These are phyloP conservation scores for Heterotis niloticus DNA, from an alignment of 2,113 vertebrate genomes.

Conservation along the genomic window DNA sequence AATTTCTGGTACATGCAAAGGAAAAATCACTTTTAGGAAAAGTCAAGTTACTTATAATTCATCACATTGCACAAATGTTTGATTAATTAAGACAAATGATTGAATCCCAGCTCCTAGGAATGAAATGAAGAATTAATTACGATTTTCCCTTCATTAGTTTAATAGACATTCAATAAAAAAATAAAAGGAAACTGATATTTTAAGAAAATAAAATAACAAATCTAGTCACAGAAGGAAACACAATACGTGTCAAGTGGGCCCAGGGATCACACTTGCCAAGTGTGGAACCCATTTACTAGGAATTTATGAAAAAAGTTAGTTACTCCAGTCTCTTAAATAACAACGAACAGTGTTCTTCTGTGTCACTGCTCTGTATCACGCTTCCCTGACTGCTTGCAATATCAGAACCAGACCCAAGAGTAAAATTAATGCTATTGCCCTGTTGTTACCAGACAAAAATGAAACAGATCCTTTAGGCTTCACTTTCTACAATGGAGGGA, in stretches of 20 bases:
- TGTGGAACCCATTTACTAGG: constrained; percentile 32
- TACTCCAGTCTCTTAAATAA: constrained; percentile 8
- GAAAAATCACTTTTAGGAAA: neutral
- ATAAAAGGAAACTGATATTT: constrained; percentile 21
- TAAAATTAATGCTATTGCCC: neutral
- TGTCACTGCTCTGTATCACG: constrained; percentile 15
- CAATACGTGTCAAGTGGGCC: constrained; percentile 3
- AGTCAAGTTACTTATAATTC: constrained; percentile 22
- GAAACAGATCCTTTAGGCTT: neutral
- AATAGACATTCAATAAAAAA: constrained; percentile 21
- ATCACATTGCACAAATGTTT: constrained; percentile 24
- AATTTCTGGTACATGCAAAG: constrained; percentile 42
- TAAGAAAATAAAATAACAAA: constrained; percentile 37
- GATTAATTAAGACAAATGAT: constrained; percentile 40
- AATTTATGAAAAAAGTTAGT: constrained; percentile 34
- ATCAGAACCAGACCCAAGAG: neutral
- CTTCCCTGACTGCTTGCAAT: neutral
- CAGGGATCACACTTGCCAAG: constrained; percentile 24
- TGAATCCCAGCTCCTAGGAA: constrained; percentile 21
- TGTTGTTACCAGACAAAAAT: neutral
- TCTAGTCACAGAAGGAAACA: constrained; percentile 32
- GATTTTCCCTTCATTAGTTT: constrained; percentile 24
- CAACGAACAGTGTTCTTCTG: neutral
- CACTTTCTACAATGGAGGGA: neutral
- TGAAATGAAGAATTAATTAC: constrained; percentile 24